Percentiles rank a stretch among this genome's conserved stretches.
Evolutionary conservation across 2,888 invertebrate species (phyloP).

Genomic region (Epistrophe grossulariae): DNA sequence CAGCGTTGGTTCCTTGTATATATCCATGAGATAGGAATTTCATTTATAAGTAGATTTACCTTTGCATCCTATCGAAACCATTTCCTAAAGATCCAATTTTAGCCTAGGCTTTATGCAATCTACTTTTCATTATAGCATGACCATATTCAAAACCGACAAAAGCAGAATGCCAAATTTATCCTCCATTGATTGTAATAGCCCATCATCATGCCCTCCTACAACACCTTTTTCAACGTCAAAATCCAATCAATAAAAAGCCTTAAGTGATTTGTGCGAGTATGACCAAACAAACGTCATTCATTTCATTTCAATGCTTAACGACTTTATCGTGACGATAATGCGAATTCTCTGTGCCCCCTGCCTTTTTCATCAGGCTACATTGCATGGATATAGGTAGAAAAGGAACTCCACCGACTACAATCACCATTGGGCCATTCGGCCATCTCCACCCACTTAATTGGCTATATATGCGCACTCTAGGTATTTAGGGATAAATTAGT

Average conservation of each 20-base stretch:
- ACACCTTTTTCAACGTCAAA: constrained; percentile 21
- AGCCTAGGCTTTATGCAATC: not conserved
- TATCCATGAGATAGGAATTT: too few relatives aligned
- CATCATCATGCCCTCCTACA: not conserved
- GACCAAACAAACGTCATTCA: constrained; percentile 37
- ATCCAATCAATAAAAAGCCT: constrained; percentile 35
- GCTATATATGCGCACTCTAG: constrained; percentile 42
- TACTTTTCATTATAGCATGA: not conserved
- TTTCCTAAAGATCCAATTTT: not conserved
- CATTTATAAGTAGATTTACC: not conserved
- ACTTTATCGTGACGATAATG: constrained; percentile 48
- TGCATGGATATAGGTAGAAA: not conserved
- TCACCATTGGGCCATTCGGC: too few relatives aligned
- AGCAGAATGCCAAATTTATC: constrained; percentile 18
- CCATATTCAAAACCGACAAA: constrained; percentile 9
- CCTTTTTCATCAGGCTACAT: not conserved
- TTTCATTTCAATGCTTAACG: constrained; percentile 43
- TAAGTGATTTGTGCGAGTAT: constrained; percentile 39
- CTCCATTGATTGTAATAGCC: constrained; percentile 27
- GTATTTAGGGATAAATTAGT: constrained; percentile 56
- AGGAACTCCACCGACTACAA: not conserved
- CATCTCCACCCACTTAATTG: constrained; percentile 41
- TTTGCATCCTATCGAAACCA: not conserved
- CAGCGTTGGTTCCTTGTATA: too few relatives aligned
- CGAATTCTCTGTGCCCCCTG: constrained; percentile 4